Base-by-base conservation (phyloP, 2,113 vertebrate species). In the Tenrec ecaudatus region DNA sequence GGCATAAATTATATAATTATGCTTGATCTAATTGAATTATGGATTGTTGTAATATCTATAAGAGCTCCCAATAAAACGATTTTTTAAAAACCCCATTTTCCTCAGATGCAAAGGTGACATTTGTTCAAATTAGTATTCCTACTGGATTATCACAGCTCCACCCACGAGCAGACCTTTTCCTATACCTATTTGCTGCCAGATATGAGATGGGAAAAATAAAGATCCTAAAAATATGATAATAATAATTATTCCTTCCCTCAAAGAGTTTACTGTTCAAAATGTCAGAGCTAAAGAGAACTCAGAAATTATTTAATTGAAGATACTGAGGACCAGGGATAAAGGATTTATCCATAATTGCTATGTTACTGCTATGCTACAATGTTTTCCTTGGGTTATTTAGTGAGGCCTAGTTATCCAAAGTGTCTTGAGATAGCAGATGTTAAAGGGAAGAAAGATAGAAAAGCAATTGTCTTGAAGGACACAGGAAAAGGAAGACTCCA, bases 151-250 rank as follows among this genome's bases (percentile, higher is more conserved):
- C 47, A 53, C 47, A 53, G 47, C 47, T 53, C 47, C 47, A 71
- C 20, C 82, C 69, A 85, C 57, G 36, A 94, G 81, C 43, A 94
- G 82, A 93, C 33, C 62, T 89, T 91, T 88, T 77, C 69, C 75
- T 92, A 47, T 86, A 90, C 40, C 77, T 83, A 40, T 89, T 92
- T 86, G 76, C 80, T 95, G 81, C 80, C 91, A 95, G 71, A 80
- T 53, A 89, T 1, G 3, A 89, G 33, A 83, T 68, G 71, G 64
- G 64, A 86, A 94, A 94, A 93, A 82, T 90, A 36, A 87, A 94
- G 76, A 47, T 73, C 71, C 58, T 17, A 71, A 53, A 86, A 88
- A 78, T 53, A 53, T 53, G 47, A 85, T 62, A 33, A 62, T 11
- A 62, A 62, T 19, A 38, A 76, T 57, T 79, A 38, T 11, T 64